Conservation (phyloP, 2,888 invertebrate species). For the Brenthis ino region DNA sequence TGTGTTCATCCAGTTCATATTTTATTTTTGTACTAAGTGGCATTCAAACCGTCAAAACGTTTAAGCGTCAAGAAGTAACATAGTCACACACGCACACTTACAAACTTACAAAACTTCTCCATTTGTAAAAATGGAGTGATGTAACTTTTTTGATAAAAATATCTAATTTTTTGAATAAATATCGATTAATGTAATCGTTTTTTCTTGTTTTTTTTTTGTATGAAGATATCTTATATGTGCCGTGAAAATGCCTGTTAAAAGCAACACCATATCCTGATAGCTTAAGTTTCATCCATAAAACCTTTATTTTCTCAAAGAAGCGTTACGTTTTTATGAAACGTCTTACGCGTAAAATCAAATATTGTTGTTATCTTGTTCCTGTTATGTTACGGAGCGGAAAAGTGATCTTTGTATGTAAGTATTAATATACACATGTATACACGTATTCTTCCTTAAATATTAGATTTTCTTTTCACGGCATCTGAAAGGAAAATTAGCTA, state of each 20-base stretch:
- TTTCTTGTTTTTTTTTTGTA: neutral
- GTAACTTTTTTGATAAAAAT: neutral
- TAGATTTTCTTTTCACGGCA: slow-evolving; percentile 3
- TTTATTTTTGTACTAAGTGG: too few relatives aligned
- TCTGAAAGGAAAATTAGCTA: slow-evolving; percentile 10
- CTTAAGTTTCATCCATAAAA: slow-evolving; percentile 23
- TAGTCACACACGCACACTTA: too few relatives aligned
- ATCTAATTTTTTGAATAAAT: neutral
- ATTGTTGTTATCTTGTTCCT: slow-evolving; percentile 25
- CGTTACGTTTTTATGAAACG: slow-evolving; percentile 16
- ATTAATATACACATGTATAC: neutral
- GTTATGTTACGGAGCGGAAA: slow-evolving; percentile 20
- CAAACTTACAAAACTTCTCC: too few relatives aligned
- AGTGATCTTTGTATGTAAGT: slow-evolving; percentile 18
- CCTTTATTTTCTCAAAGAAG: slow-evolving; percentile 22
- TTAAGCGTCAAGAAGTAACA: too few relatives aligned
- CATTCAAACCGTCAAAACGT: too few relatives aligned
- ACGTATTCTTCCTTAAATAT: neutral
- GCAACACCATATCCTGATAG: slow-evolving; percentile 21
- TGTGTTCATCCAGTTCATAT: too few relatives aligned
- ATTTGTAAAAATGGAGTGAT: neutral
- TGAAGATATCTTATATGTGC: neutral
- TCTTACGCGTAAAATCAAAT: slow-evolving; percentile 25
- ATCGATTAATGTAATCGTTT: neutral
- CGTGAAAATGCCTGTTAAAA: slow-evolving; percentile 16